Evolutionary conservation across 2,797 vertebrate genomes (phyloP).

Genomic region (Malurus splendens): DNA sequence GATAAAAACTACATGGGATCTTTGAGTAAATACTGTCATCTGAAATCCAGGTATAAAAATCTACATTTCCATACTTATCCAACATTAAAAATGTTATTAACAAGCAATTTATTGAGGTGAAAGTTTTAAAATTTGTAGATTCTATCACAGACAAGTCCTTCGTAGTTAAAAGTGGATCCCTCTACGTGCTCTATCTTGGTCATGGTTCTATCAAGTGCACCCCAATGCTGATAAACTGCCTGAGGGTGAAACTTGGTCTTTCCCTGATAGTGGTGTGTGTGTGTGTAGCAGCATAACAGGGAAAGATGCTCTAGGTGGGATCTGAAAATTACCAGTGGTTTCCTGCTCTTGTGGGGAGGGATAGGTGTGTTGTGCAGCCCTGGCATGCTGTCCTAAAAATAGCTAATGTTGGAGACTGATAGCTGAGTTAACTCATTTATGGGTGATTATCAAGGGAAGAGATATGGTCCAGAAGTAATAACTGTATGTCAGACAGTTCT

Average conservation of each 20-base stretch:
- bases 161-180: background rate
- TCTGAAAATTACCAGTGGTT: rapidly evolving
- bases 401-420: background rate
- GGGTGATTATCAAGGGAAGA: background rate
- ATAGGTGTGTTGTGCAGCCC: background rate
- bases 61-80: background rate
- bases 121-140: background rate
- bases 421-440: background rate
- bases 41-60: background rate
- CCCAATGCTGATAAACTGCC: background rate
- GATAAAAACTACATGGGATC: background rate
- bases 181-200: rapidly evolving
- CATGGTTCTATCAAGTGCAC: rapidly evolving
- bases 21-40: background rate
- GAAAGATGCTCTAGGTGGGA: too few relatives aligned
- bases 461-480: rapidly evolving
- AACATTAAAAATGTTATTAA: background rate
- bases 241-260: background rate
- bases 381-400: background rate
- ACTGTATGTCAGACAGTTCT: background rate
- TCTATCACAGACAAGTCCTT: background rate
- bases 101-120: rapidly evolving
- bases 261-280: rapidly evolving
- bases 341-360: too few relatives aligned
- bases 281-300: background rate